Evolutionary conservation across 2,888 invertebrate genomes (phyloP).

Genomic region (Cheilosia urbana): DNA sequence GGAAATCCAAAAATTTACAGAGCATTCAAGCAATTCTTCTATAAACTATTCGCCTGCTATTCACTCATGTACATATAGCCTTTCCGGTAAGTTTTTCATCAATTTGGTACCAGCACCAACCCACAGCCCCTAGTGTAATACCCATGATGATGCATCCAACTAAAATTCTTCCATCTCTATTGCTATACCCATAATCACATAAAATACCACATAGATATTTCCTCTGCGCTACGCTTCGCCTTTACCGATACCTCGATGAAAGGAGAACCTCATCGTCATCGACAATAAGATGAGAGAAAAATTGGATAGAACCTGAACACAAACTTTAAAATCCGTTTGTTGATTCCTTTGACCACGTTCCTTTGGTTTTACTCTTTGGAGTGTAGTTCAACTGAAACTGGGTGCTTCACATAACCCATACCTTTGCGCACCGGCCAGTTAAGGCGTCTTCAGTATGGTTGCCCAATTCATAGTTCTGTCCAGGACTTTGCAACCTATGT

Average conservation of each 20-base stretch:
- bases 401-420: slow-evolving; percentile 20
- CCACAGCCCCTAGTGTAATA: slow-evolving; percentile 46
- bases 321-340: slow-evolving; percentile 76
- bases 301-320: slow-evolving; percentile 56
- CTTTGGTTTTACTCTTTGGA: slow-evolving; percentile 76
- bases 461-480: slow-evolving; percentile 61
- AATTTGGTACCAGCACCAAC: slow-evolving; percentile 48
- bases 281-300: slow-evolving; percentile 68
- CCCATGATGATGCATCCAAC: slow-evolving; percentile 65
- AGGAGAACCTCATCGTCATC: slow-evolving; percentile 55
- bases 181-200: slow-evolving; percentile 68
- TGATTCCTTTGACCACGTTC: slow-evolving; percentile 77
- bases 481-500: slow-evolving; percentile 31
- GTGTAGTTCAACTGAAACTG: slow-evolving; percentile 39
- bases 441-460: slow-evolving; percentile 58
- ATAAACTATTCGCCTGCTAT: slow-evolving; percentile 50
- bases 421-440: slow-evolving; percentile 29
- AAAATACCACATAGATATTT: slow-evolving; percentile 69
- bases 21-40: slow-evolving; percentile 49
- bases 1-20: slow-evolving; percentile 46
- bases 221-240: slow-evolving; percentile 1
- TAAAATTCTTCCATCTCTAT: slow-evolving; percentile 56
- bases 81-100: slow-evolving; percentile 61
- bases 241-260: slow-evolving; percentile 3
- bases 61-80: slow-evolving; percentile 20